These are phyloP conservation scores for zebrafish (Danio rerio) DNA, from an alignment of 2,113 vertebrate genomes.

Conservation along the genomic window GRCz12tu NC_133196.1:35331501-35332000, in stretches of 20 bases:
- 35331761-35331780: constrained; percentile 10
- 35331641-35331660: constrained; percentile 37
- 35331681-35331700: constrained; percentile 16
- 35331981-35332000: constrained; percentile 21
- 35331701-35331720: background rate
- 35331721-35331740: constrained; percentile 5
- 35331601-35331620: constrained; percentile 45
- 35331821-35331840: constrained; percentile 4
- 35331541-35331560: constrained; percentile 47
- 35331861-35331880: constrained; percentile 53
- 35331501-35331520: background rate
- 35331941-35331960: constrained; percentile 45
- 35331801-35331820: constrained; percentile 3
- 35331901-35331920: constrained; percentile 54
- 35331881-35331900: constrained; percentile 54
- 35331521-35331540: constrained; percentile 15
- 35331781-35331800: background rate
- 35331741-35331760: constrained; percentile 34
- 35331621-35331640: constrained; percentile 56
- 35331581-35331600: constrained; percentile 47
- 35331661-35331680: constrained; percentile 31
- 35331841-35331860: constrained; percentile 20
- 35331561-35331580: constrained; percentile 53
- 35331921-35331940: constrained; percentile 51
- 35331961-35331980: constrained; percentile 41